Percentiles rank a stretch among this genome's conserved stretches.
These are phyloP conservation scores for Poicephalus gulielmi DNA, from an alignment of 2,113 vertebrate species.

Conservation along the genomic window DNA sequence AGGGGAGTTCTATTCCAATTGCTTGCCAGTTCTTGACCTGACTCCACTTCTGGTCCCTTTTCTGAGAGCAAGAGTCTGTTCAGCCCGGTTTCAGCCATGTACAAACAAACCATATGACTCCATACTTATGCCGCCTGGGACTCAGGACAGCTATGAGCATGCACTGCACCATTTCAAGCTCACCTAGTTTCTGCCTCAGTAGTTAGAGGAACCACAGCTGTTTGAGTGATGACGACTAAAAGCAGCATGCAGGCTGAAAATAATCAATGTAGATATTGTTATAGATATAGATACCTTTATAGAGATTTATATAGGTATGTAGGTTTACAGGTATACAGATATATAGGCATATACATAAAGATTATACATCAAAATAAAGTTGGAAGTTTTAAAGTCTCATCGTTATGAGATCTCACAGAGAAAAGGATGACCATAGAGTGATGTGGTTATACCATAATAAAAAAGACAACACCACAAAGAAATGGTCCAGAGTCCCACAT, in stretches of 20 bases:
- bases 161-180: background rate
- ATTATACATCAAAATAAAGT: background rate
- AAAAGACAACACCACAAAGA: background rate
- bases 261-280: background rate
- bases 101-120: background rate
- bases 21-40: background rate
- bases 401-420: background rate
- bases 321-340: background rate
- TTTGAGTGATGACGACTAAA: background rate
- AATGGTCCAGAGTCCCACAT: background rate
- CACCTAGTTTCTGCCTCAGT: background rate
- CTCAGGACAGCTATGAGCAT: background rate
- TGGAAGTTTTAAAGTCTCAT: background rate
- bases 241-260: background rate
- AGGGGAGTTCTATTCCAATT: background rate
- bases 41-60: background rate
- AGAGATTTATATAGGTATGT: background rate
- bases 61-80: background rate
- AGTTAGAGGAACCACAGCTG: background rate
- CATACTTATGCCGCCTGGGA: background rate
- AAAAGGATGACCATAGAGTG: background rate
- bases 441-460: background rate
- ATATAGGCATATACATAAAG: background rate
- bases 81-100: background rate
- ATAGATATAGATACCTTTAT: background rate